phyloP scores from a whole-genome alignment of 2,888 invertebrate species.

The Isoperla grammatica region DNA sequence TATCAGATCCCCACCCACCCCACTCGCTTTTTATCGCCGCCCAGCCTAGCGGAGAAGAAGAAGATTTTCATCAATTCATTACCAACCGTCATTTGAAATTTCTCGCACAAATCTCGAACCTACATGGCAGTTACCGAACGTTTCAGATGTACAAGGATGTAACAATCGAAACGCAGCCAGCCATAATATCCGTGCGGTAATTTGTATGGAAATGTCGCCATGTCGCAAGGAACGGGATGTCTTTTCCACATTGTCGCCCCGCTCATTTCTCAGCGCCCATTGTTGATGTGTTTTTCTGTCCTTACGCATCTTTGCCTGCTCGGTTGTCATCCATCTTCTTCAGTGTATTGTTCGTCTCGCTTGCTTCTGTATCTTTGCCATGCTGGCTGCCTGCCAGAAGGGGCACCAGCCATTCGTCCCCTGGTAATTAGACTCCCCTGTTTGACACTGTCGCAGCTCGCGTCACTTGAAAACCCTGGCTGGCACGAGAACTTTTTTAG shows the following conservation, averaged over 20 bases:
- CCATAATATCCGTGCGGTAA: too few species aligned
- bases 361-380: slow-evolving; percentile 9
- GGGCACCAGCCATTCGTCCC: slow-evolving; percentile 24
- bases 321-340: neutral
- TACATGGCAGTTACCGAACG: too few species aligned
- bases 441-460: slow-evolving; percentile 29
- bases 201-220: too few species aligned
- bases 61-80: too few species aligned
- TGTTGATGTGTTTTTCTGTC: slow-evolving; percentile 7
- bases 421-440: slow-evolving; percentile 29
- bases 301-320: slow-evolving; percentile 3
- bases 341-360: neutral
- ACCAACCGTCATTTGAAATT: too few species aligned
- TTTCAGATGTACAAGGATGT: too few species aligned
- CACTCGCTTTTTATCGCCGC: neutral
- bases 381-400: slow-evolving; percentile 24
- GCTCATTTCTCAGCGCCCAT: neutral
- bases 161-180: too few species aligned
- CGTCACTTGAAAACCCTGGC: slow-evolving; percentile 17
- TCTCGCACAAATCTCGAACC: too few species aligned
- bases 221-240: too few species aligned
- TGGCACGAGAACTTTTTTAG: slow-evolving; percentile 4
- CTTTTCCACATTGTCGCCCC: too few species aligned
- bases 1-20: slow-evolving; percentile 13
- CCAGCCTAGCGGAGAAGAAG: neutral